A percentile compares a stretch with the other conserved stretches of the same genome.
phyloP scores from a whole-genome alignment of 2,113 vertebrate genomes.

The Cyanoramphus novaezelandiae region DNA sequence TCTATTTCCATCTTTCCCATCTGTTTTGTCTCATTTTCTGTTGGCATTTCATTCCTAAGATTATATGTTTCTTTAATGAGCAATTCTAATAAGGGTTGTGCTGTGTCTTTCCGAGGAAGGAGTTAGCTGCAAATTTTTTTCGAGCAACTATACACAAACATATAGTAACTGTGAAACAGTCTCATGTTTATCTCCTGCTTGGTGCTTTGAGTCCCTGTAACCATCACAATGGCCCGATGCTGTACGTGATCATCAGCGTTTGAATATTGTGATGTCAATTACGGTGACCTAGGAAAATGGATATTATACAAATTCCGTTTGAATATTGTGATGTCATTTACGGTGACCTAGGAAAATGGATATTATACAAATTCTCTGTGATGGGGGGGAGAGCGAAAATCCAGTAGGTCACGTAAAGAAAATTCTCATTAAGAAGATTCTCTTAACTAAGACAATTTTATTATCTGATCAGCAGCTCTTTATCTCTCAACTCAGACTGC shows the following conservation, averaged over 20 bases:
- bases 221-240: neutral
- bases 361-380: neutral
- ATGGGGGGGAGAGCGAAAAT: neutral
- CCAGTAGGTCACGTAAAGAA: neutral
- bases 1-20: constrained; percentile 20
- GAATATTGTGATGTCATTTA: neutral
- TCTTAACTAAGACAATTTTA: neutral
- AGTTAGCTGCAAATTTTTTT: neutral
- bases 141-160: neutral
- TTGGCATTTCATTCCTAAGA: neutral
- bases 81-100: neutral
- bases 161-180: neutral
- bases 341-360: neutral
- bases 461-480: neutral
- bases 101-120: neutral
- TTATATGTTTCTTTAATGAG: neutral
- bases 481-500: neutral
- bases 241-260: neutral
- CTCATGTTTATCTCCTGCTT: neutral
- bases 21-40: neutral
- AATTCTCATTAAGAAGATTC: neutral
- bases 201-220: neutral
- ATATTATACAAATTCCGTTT: neutral
- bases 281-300: neutral
- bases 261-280: neutral